phyloP scores from a whole-genome alignment of 1,140 invertebrate species.

The Drosophila repleta region DNA sequence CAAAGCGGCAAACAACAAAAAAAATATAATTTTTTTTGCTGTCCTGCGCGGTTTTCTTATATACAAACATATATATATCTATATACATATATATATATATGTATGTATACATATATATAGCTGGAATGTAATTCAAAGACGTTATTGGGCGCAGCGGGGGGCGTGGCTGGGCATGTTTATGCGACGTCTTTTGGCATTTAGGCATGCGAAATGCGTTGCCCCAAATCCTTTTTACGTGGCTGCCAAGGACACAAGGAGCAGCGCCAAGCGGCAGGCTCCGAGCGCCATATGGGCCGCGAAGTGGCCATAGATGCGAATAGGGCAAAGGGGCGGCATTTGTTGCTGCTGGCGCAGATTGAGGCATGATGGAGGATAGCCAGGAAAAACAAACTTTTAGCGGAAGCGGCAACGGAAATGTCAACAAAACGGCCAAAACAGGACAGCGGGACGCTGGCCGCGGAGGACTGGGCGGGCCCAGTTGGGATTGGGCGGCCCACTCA shows the following conservation, averaged over 20 bases:
- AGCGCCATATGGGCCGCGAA: slow-evolving; percentile 49
- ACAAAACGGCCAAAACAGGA: slow-evolving; percentile 59
- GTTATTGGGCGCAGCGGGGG: slow-evolving; percentile 41
- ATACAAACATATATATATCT: background rate
- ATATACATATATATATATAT: background rate
- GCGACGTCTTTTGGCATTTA: slow-evolving; percentile 81
- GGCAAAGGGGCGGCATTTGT: background rate
- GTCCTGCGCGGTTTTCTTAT: slow-evolving; percentile 36
- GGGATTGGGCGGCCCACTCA: slow-evolving; percentile 44
- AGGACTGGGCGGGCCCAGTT: slow-evolving; percentile 3
- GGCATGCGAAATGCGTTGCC: slow-evolving; percentile 78
- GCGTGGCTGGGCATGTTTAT: slow-evolving; percentile 75
- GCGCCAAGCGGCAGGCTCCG: background rate
- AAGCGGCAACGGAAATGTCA: slow-evolving; percentile 76
- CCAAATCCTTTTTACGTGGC: slow-evolving; percentile 78
- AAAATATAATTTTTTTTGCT: slow-evolving; percentile 45
- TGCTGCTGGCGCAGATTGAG: slow-evolving; percentile 16
- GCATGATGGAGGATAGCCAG: slow-evolving; percentile 25
- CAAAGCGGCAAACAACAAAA: slow-evolving; percentile 56
- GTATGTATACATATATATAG: slow-evolving; percentile 7
- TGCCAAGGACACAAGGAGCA: slow-evolving; percentile 61
- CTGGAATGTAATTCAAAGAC: slow-evolving; percentile 71
- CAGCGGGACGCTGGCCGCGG: background rate
- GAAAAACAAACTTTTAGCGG: slow-evolving; percentile 68
- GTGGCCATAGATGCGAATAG: slow-evolving; percentile 18